These are phyloP conservation scores for Percopsis transmontana DNA, from an alignment of 2,113 vertebrate genomes.

Conservation along the genomic window DNA sequence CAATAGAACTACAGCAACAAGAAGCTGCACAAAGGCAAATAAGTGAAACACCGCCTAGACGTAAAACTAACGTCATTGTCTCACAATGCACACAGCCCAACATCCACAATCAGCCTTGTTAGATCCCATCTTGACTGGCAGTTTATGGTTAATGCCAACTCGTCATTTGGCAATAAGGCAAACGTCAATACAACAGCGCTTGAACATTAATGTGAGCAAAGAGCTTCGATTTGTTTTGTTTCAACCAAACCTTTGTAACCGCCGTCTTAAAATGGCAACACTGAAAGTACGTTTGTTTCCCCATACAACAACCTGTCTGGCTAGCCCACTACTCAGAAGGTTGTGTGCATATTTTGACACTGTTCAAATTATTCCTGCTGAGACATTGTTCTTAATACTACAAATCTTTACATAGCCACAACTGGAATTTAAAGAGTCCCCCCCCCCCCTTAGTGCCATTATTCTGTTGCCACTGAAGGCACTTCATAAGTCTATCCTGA, in stretches of 20 bases:
- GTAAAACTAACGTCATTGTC: conserved; percentile 6
- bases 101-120: conserved; percentile 24
- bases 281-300: too few species aligned
- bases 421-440: conserved; percentile 23
- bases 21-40: conserved; percentile 62
- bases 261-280: too few species aligned
- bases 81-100: conserved; percentile 20
- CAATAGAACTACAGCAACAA: conserved; percentile 46
- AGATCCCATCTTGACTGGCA: neutral
- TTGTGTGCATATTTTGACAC: conserved; percentile 8
- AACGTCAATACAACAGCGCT: neutral
- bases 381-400: conserved; percentile 40
- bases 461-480: conserved; percentile 51
- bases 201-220: too few species aligned
- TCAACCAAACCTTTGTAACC: too few species aligned
- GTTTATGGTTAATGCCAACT: conserved; percentile 3
- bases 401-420: conserved; percentile 30
- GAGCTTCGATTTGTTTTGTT: too few species aligned
- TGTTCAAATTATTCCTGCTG: conserved; percentile 36
- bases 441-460: neutral
- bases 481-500: conserved; percentile 31
- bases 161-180: conserved; percentile 1
- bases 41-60: conserved; percentile 33
- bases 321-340: conserved; percentile 9
- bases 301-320: too few species aligned